Conservation (phyloP, 2,113 vertebrate genomes). For the Amphiprion percula region DNA sequence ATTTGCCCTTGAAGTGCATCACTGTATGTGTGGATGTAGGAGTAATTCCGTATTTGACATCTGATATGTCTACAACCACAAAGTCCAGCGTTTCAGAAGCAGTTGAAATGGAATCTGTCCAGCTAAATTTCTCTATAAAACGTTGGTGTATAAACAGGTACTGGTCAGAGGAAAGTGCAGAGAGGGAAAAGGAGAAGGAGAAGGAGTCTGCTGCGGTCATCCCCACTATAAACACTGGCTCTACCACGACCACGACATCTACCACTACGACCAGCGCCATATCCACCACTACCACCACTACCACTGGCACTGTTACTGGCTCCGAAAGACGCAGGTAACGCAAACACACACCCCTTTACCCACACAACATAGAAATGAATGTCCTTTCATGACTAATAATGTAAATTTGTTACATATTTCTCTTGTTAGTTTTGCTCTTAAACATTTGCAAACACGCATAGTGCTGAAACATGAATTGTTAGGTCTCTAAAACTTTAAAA, state of each 20-base stretch:
- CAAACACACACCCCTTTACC: neutral
- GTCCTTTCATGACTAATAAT: too few relatives aligned
- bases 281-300: conserved; percentile 90
- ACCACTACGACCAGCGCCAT: conserved; percentile 88
- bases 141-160: conserved; percentile 88
- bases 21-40: too few relatives aligned
- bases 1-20: too few relatives aligned
- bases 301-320: conserved; percentile 91
- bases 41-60: too few relatives aligned
- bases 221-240: conserved; percentile 95
- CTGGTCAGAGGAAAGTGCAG: conserved; percentile 97
- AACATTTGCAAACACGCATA: too few relatives aligned
- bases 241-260: conserved; percentile 88
- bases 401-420: too few relatives aligned
- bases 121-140: neutral
- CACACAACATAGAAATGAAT: too few relatives aligned
- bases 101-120: neutral
- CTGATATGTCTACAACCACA: too few relatives aligned
- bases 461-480: too few relatives aligned
- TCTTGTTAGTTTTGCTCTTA: too few relatives aligned
- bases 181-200: conserved; percentile 94
- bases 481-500: too few relatives aligned
- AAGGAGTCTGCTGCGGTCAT: conserved; percentile 94
- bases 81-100: too few relatives aligned
- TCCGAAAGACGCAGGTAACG: conserved; percentile 95